A percentile compares a stretch with the other conserved stretches of the same genome.
phyloP scores from a whole-genome alignment of 2,797 vertebrate species.

The Poecile montanus region DNA sequence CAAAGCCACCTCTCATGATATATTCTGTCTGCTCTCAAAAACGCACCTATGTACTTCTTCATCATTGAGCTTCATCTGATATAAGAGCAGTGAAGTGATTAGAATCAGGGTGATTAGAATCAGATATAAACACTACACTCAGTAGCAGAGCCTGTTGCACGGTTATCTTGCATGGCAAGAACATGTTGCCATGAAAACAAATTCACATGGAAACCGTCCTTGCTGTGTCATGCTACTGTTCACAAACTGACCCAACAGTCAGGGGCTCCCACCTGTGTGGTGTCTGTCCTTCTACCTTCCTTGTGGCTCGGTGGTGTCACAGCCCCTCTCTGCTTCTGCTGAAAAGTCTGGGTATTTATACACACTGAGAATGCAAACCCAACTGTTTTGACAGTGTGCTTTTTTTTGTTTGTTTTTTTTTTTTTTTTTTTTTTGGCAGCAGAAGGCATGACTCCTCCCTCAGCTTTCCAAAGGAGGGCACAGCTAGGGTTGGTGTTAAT shows the following conservation, averaged over 20 bases:
- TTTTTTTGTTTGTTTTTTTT: too few species aligned
- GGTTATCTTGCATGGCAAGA: background rate
- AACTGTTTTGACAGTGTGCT: background rate
- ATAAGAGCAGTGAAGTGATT: conserved; percentile 1
- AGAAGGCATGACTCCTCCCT: background rate
- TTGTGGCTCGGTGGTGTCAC: background rate
- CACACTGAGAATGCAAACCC: background rate
- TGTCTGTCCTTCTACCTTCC: background rate
- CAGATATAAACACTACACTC: background rate
- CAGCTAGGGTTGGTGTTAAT: background rate
- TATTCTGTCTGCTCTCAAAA: background rate
- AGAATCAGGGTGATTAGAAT: background rate
- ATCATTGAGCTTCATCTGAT: background rate
- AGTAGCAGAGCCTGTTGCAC: background rate
- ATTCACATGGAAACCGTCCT: background rate
- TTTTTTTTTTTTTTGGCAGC: background rate
- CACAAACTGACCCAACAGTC: background rate
- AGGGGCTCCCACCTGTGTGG: background rate
- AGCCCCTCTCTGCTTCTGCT: background rate
- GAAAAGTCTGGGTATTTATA: background rate
- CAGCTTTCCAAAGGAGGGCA: background rate
- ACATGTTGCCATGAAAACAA: conserved; percentile 26
- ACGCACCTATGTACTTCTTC: background rate
- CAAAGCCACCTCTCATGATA: background rate
- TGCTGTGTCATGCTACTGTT: background rate